phyloP scores from a whole-genome alignment of 2,113 vertebrate genomes.

The Rhinogobius similis region DNA sequence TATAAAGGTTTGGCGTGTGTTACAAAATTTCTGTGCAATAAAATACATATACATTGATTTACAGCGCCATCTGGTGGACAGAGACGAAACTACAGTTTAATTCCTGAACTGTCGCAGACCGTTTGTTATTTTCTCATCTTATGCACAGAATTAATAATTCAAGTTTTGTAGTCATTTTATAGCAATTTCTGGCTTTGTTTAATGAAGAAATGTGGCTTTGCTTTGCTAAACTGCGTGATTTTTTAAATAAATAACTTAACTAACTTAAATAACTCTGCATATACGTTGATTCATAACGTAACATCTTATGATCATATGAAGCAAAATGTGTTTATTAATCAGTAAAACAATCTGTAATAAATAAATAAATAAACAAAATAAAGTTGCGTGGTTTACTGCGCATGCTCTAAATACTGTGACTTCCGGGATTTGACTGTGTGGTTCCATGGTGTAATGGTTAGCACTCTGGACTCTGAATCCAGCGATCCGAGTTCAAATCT shows the following conservation, averaged over 20 bases:
- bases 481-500: constrained; percentile 67
- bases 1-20: background rate
- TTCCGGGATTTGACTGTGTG: background rate
- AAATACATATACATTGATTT: background rate
- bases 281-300: too few species aligned
- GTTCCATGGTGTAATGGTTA: constrained; percentile 74
- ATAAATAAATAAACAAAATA: background rate
- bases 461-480: constrained; percentile 74
- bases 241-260: too few species aligned
- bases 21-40: background rate
- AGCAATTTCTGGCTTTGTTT: too few species aligned
- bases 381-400: background rate
- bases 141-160: too few species aligned
- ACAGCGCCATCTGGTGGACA: constrained; percentile 1
- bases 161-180: too few species aligned
- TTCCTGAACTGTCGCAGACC: background rate
- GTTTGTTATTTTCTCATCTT: too few species aligned
- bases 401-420: background rate
- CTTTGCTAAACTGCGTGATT: too few species aligned
- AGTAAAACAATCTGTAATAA: background rate
- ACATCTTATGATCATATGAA: too few species aligned
- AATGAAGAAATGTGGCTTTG: too few species aligned
- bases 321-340: too few species aligned
- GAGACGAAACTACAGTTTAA: background rate
- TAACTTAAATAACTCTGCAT: too few species aligned